These are phyloP conservation scores for Busseola fusca DNA, from an alignment of 2,888 invertebrate species.

Conservation along the genomic window DNA sequence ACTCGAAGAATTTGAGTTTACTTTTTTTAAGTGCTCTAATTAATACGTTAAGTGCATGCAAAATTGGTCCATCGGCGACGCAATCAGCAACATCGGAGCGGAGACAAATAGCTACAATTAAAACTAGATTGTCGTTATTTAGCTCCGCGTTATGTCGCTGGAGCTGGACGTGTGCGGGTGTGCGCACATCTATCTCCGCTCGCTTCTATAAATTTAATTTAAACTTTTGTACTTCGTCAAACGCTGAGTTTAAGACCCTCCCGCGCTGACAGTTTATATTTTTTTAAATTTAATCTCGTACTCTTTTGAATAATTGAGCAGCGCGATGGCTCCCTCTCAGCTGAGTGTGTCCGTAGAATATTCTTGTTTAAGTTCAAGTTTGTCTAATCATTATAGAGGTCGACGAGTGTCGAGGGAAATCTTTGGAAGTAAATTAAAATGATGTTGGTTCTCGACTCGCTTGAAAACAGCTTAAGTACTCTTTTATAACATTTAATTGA, in stretches of 20 bases:
- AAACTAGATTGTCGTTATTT: conserved; percentile 80
- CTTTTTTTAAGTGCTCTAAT: conserved; percentile 56
- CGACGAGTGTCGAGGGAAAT: conserved; percentile 79
- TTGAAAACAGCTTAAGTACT: conserved; percentile 46
- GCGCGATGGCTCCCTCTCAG: conserved; percentile 59
- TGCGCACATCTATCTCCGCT: conserved; percentile 67
- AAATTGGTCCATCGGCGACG: conserved; percentile 57
- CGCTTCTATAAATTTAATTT: conserved; percentile 80
- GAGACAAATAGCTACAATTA: conserved; percentile 79
- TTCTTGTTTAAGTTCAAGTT: conserved; percentile 68
- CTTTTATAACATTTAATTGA: conserved; percentile 50
- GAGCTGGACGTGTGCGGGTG: conserved; percentile 66
- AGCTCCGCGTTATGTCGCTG: conserved; percentile 59
- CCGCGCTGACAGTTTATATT: conserved; percentile 69
- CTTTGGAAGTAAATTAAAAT: conserved; percentile 67
- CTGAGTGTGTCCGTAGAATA: conserved; percentile 62
- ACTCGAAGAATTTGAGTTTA: conserved; percentile 11
- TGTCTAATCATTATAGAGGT: conserved; percentile 72
- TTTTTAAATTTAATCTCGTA: conserved; percentile 78
- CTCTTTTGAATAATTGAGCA: conserved; percentile 68
- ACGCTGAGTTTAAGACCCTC: conserved; percentile 67
- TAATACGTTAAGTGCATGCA: conserved; percentile 67
- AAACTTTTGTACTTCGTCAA: conserved; percentile 82
- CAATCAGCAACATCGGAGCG: conserved; percentile 67
- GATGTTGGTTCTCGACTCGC: conserved; percentile 62